Evolutionary conservation across 2,797 vertebrate species (phyloP), one percentile per base, ranked within the genome.

Genomic region (Acipenser transmontanus): DNA sequence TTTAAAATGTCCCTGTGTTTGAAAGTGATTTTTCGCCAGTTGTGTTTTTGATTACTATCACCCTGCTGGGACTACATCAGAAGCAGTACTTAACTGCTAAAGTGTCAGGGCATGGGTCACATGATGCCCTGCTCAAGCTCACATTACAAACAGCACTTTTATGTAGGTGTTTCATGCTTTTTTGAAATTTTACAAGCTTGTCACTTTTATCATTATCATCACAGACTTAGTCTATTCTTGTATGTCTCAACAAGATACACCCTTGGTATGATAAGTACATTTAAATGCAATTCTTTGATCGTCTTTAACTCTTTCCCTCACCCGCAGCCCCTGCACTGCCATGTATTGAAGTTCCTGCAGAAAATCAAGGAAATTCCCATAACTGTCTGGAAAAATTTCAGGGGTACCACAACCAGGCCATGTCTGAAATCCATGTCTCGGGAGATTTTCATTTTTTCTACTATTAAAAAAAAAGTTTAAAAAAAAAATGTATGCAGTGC

Each of bases 111-210:
- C 84, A 87, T 68, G 80, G 86, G 83, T 72, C 66, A 75, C 78
- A 73, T 60, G 63, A 83, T 82, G 81, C 77, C 73, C 82, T 70
- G 80, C 73, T 77, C 79, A 59, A 75, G 83, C 86, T 88, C 79
- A 59, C 64, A 78, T 89, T 90, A 87, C 87, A 82, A 54, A 65
- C 59, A 68, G 75, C 75, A 80, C 82, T 85, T 83, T 84, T 76
- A 84, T 83, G 81, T 83, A 76, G n/a, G 81, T 51, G 74, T 86
- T 83, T 86, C 82, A 84, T 80, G 81, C 81, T 83, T 85, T 84
- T 70, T 79, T 84, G 82, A 83, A 81, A 85, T 85, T 83, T 83
- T 84, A 85, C 83, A 84, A 85, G 85, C 77, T 79, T 82, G 84
- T 84, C 86, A 84, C 80, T 87, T 81, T 84, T 74, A 72, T 74